Evolutionary conservation across 2,113 vertebrate genomes (phyloP), one percentile per base, ranked within the genome.

Genomic region (Actenoides hombroni): DNA sequence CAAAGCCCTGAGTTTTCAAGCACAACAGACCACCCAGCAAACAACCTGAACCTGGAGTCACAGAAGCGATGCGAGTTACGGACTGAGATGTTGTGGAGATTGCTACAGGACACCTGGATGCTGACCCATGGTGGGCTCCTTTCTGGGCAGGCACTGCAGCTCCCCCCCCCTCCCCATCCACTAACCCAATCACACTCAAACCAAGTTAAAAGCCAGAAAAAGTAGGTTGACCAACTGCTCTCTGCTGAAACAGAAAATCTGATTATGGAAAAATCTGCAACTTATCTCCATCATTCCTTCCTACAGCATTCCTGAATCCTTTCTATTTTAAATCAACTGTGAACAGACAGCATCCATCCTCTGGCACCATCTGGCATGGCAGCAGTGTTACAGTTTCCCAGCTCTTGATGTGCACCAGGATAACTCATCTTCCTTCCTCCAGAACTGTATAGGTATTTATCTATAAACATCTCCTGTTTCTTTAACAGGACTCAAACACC

Each of bases 61-160:
- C 1, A 29, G 24, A 26, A 80, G n/a, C 9, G 37, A 29, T 19
- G 37, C 0, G 25, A 78, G 13, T 23, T 19, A 54, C 14, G 23
- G 33, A 24, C n/a, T 5, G 26, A 79, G 61, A 80, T 64, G 16
- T 2, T 37, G 39, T 39, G 49, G 49, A 24, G 48, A 48, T 63
- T 90, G 40, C 11, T 23, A 16, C 14, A 19, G 31, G 49, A 42
- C 48, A 51, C 21, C 60, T 10, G 17, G 56, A 46, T 20, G 49
- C 42, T 60, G 42, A 64, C 15, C n/a, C 17, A 5, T 0, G 0
- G 33, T 12, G 42, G 26, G 37, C 16, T 86, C 2, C 0, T 75
- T 85, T 60, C 85, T 68, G 20, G 23, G 83, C 23, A 13, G 20
- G 16, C 14, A 54, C 7, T 3, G 6, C 54, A 75, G 46, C 6